These are phyloP conservation scores for Gasterosteus aculeatus DNA, from an alignment of 2,113 vertebrate genomes.

Conservation along the genomic window DNA sequence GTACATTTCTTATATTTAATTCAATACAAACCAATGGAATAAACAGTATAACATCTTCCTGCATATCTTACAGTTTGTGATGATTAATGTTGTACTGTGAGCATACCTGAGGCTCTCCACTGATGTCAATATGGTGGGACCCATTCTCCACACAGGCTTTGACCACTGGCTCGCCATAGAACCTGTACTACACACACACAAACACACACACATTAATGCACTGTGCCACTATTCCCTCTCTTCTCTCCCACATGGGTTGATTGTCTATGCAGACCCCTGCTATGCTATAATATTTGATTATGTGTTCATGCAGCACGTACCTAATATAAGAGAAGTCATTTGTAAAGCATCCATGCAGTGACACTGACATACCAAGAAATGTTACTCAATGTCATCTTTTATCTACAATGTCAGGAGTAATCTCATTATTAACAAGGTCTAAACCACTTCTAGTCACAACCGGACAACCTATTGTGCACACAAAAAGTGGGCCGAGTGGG, in stretches of 20 bases:
- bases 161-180: slow-evolving; percentile 92
- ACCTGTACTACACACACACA: slow-evolving; percentile 85
- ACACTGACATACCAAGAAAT: not conserved
- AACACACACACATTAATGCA: not conserved
- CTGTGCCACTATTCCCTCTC: not conserved
- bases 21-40: not conserved
- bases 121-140: slow-evolving; percentile 90
- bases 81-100: not conserved
- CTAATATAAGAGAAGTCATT: not conserved
- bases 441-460: not conserved
- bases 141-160: slow-evolving; percentile 95
- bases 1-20: not conserved
- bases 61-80: not conserved
- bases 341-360: not conserved
- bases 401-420: slow-evolving; percentile 1
- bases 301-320: not conserved
- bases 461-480: not conserved
- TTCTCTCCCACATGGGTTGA: not conserved
- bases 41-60: not conserved
- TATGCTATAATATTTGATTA: too few species aligned
- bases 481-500: too few species aligned
- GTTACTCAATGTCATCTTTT: not conserved
- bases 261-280: not conserved
- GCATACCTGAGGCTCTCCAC: slow-evolving; percentile 93
- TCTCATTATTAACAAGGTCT: not conserved